Percentiles rank a stretch among this genome's conserved stretches.
These are phyloP conservation scores for Phlogophora meticulosa DNA, from an alignment of 2,888 invertebrate species.

Conservation along the genomic window DNA sequence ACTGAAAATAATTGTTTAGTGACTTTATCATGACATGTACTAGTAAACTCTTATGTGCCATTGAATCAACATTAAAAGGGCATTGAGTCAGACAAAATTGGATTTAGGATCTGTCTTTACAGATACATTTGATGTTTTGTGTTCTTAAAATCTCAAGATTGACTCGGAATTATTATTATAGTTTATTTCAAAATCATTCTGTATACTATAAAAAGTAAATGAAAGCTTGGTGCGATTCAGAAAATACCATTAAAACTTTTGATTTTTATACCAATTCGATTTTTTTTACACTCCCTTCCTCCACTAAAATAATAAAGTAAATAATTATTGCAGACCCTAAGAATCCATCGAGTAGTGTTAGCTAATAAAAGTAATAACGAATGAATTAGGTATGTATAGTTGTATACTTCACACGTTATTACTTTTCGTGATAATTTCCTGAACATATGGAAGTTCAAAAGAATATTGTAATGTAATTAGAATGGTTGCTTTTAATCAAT, in stretches of 20 bases:
- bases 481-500: too few species aligned
- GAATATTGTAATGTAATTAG: too few species aligned
- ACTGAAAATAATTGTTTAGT: constrained; percentile 66
- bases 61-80: constrained; percentile 77
- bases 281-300: constrained; percentile 75
- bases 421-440: too few species aligned
- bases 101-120: constrained; percentile 81
- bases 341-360: too few species aligned
- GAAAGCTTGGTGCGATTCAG: constrained; percentile 91
- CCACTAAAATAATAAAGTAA: neutral
- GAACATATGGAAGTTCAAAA: too few species aligned
- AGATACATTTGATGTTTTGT: constrained; percentile 82
- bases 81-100: constrained; percentile 90
- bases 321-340: too few species aligned
- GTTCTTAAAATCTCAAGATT: constrained; percentile 81
- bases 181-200: constrained; percentile 90
- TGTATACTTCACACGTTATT: too few species aligned
- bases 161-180: constrained; percentile 87
- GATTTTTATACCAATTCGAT: constrained; percentile 90
- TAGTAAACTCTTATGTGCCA: constrained; percentile 83
- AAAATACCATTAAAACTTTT: constrained; percentile 92
- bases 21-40: constrained; percentile 68
- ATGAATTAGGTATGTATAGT: too few species aligned
- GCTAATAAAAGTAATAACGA: too few species aligned
- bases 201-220: constrained; percentile 91